Evolutionary conservation across 2,888 invertebrate genomes (phyloP), one percentile per base, ranked within the genome.

Genomic region (Netelia inedita): DNA sequence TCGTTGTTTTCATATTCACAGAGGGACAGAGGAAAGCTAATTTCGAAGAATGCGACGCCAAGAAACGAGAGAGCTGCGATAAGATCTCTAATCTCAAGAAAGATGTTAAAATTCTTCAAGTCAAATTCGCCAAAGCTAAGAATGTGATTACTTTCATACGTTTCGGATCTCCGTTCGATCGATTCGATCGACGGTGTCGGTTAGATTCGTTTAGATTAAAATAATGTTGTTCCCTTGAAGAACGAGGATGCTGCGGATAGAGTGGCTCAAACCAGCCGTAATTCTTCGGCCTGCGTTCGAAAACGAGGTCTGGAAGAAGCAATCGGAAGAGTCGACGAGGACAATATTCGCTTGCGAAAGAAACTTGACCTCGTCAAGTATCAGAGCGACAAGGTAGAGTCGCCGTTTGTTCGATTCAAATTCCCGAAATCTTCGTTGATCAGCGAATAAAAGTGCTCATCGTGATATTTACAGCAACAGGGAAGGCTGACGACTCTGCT

Each of bases 11-110:
- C 76, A 83, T 82, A 82, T 81, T 92, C 92, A 3, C 90, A 97
- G 98, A 98, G 95, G 97, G 98, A 10, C 97, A 97, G 94, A 95
- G 97, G 88, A 97, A 97, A 90, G 97, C 98, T 0, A 95, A 97
- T 83, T 97, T 96, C 89, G 97, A 97, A 92, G 97, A 97, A 92
- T 96, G 96, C 93, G 97, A 97, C 90, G 95, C 96, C 5, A 97
- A 96, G 91, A 96, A 96, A 87, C 96, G 96, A 89, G 95, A 96
- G 85, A 97, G 97, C 91, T 94, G 95, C 80, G 96, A 97, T 79
- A 95, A 96, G 79, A 96, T 98, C 85, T 93, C 95, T 35, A 95
- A 95, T 2, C 92, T 98, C 28, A 98, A 97, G 93, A 97, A 96
- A 89, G 96, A 97, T 89, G 96, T 97, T 68, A 96, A 96, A 87